Evolutionary conservation across 2,113 vertebrate genomes (phyloP).

Genomic region (Microcebus lehilahytsara): DNA sequence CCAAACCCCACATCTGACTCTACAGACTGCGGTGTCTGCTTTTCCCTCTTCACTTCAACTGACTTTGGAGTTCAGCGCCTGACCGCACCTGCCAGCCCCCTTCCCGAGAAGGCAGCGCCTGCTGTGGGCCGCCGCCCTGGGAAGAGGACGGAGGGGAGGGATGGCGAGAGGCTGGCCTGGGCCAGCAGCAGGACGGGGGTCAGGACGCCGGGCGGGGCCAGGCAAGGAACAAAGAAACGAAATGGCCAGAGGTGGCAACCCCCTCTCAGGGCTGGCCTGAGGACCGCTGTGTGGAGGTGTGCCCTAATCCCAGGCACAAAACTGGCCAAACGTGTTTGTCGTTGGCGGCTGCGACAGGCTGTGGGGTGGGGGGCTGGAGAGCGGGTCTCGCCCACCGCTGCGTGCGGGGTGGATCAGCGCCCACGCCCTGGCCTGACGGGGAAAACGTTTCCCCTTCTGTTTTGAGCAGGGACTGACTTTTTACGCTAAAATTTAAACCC

Average conservation of each 20-base stretch:
- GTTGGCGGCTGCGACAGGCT: not conserved
- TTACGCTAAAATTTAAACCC: not conserved
- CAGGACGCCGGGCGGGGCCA: not conserved
- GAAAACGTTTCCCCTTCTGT: not conserved
- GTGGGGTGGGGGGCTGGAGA: not conserved
- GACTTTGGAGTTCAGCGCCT: not conserved
- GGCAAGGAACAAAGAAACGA: slow-evolving; percentile 9
- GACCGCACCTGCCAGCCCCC: not conserved
- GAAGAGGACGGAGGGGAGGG: not conserved
- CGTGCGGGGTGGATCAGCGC: not conserved
- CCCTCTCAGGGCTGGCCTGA: not conserved
- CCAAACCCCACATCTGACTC: not conserved
- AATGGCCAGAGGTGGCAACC: not conserved
- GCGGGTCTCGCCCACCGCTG: not conserved
- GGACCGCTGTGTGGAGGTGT: not conserved
- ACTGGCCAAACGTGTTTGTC: not conserved
- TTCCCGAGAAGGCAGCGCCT: not conserved
- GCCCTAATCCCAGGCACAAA: not conserved
- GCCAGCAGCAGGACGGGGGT: not conserved
- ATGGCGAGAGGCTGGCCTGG: not conserved
- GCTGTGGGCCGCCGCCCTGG: not conserved
- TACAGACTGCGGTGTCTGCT: not conserved
- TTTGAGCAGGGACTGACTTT: not conserved
- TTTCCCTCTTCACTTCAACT: not conserved
- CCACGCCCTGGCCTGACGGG: not conserved